Base-by-base conservation (phyloP, 2,888 invertebrate species). In the Chaitophorus viminalis region DNA sequence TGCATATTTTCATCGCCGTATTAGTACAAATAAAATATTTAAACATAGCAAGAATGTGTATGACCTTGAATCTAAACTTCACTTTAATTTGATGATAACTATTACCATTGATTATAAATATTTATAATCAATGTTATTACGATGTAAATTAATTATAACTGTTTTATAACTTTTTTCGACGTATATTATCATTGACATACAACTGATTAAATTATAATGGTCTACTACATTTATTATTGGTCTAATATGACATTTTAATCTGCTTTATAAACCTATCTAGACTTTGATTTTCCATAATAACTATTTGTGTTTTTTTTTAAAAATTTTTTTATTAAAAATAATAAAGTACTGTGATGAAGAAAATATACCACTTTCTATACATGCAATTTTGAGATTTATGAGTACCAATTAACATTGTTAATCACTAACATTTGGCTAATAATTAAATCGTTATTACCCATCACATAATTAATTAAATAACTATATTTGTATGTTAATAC, bases 1-100 rank as follows among this genome's bases (percentile, higher is more conserved):
- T 85, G 85, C 85, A 65, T 85, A 85, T 11, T 3, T 29, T 33
- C 21, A 21, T 5, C 33, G 77, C 85, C 85, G 85, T 52, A 29
- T 36, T 75, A 46, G 18, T 11, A n/a, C 2, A 4, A 11, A n/a
- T n/a, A n/a, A n/a, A n/a, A n/a, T n/a, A n/a, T n/a, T n/a, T n/a
- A n/a, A 18, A 31, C 4, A 31, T 52, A 77, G 1, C n/a, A 0
- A n/a, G n/a, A 11, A 68, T 68, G n/a, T 68, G 11, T 68, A 65
- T 65, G 33, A 36, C 79, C n/a, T 60, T 21, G 25, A 79, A 36
- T 17, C 36, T 65, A 29, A n/a, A 68, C 21, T 25, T 60, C 60
- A 25, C 60, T n/a, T n/a, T 68, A 68, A 68, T 68, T 11, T n/a
- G 68, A 29, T 11, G 29, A 68, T 68, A n/a, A 68, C 25, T 25